Conservation (phyloP, 1,140 invertebrate genomes). For the Calephelis nemesis region DNA sequence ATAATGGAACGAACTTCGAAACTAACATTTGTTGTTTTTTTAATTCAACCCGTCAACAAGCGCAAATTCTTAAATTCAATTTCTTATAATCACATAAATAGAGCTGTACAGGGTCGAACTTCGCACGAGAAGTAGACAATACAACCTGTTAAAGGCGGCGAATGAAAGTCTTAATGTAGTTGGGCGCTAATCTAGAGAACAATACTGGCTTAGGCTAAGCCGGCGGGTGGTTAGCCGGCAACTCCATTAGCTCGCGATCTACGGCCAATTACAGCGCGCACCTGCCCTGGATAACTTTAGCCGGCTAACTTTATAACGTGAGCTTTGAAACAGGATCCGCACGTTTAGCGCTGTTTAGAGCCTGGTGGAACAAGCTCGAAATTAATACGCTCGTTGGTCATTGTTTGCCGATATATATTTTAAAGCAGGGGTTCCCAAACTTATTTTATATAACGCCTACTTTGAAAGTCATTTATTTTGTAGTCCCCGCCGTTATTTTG, state of each 20-base stretch:
- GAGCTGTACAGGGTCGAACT: too few species aligned
- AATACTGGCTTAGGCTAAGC: slow-evolving; percentile 2
- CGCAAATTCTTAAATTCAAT: too few species aligned
- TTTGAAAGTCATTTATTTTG: not conserved
- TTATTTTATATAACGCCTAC: not conserved
- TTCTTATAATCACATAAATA: too few species aligned
- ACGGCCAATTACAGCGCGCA: slow-evolving; percentile 6
- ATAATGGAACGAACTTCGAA: too few species aligned
- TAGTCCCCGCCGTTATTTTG: too few species aligned
- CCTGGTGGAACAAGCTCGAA: not conserved
- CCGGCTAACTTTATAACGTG: slow-evolving; percentile 1
- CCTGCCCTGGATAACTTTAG: slow-evolving; percentile 1
- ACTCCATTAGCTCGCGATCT: slow-evolving; percentile 5
- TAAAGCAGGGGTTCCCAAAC: too few species aligned
- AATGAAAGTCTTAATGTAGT: slow-evolving; percentile 5
- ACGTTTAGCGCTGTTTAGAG: not conserved
- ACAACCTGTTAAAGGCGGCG: not conserved
- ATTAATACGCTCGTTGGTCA: not conserved
- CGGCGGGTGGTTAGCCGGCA: not conserved
- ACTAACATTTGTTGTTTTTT: too few species aligned
- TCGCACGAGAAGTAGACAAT: not conserved
- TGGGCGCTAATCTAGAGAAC: slow-evolving; percentile 6
- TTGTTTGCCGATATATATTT: not conserved
- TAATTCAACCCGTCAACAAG: too few species aligned
- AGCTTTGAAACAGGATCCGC: not conserved